Evolutionary conservation across 2,888 invertebrate genomes (phyloP), one percentile per base, ranked within the genome.

Genomic region (Alitta virens): DNA sequence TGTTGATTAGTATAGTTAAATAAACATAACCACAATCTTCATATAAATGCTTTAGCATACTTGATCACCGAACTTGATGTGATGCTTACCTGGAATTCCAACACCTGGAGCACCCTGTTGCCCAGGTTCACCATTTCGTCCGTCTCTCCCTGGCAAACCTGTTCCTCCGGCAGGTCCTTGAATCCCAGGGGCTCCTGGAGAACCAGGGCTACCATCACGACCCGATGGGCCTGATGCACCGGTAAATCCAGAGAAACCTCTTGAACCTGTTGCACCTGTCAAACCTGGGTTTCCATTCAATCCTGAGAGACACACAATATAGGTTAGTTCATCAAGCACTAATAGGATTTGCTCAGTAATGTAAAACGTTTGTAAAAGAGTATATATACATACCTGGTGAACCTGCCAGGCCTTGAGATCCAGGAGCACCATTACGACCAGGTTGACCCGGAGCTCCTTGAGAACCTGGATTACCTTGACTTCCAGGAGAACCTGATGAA

Each of bases 191-290:
- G 51, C n/a, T 56, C 63, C 65, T 24, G 56, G 24, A 38, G 1
- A n/a, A 14, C 65, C 66, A 33, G 46, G 56, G 14, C 21, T 23
- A n/a, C 70, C 70, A 26, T 50, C 50, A 5, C 9, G 23, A 12
- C 69, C 69, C 46, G 58, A 56, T 12, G 56, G 27, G 16, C 69
- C 69, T 52, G 50, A 46, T 12, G 40, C 26, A 21, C 68, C 68
- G 16, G 21, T 27, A 2, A n/a, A 21, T 16, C 69, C 69, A 14
- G 24, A 14, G 16, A n/a, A 3, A 38, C 68, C 68, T 42, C n/a
- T 33, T 23, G 49, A 1, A 18, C 68, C 68, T n/a, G 62, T 59
- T 12, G 23, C 53, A 16, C 68, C 68, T 14, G 54, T 21, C 1
- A 2, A 2, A 7, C 69, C 69, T 25, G 49, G 42, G 1, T 56